Evolutionary conservation across 2,888 invertebrate genomes (phyloP).

Genomic region (Leptinotarsa haldemani): DNA sequence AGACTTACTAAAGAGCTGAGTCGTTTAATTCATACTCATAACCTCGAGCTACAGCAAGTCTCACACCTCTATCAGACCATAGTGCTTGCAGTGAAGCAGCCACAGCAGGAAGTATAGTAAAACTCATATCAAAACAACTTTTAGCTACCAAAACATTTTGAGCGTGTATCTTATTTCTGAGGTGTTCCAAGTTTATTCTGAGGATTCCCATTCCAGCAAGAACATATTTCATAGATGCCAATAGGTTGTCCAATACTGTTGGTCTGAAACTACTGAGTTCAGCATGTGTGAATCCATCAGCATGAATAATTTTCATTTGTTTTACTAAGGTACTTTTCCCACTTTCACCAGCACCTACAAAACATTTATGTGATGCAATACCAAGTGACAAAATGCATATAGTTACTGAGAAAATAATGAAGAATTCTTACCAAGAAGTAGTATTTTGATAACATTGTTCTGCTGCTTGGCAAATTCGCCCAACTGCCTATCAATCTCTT

Average conservation of each 20-base stretch:
- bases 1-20: slow-evolving; percentile 73
- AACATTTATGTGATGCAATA: neutral
- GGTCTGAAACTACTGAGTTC: slow-evolving; percentile 74
- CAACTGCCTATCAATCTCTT: slow-evolving; percentile 72
- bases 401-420: neutral
- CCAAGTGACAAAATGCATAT: slow-evolving; percentile 12
- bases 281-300: slow-evolving; percentile 73
- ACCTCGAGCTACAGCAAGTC: slow-evolving; percentile 73
- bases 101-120: slow-evolving; percentile 68
- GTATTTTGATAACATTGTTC: slow-evolving; percentile 73
- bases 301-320: slow-evolving; percentile 78
- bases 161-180: slow-evolving; percentile 71
- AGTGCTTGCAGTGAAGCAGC: slow-evolving; percentile 69
- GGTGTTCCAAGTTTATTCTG: slow-evolving; percentile 72
- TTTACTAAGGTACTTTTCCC: slow-evolving; percentile 77
- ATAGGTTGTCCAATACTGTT: slow-evolving; percentile 73
- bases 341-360: slow-evolving; percentile 74
- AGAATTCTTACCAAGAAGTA: slow-evolving; percentile 68
- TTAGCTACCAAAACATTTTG: slow-evolving; percentile 68
- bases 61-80: slow-evolving; percentile 74
- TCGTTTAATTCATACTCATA: slow-evolving; percentile 77
- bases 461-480: slow-evolving; percentile 71
- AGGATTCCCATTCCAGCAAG: slow-evolving; percentile 75
- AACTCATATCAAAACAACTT: slow-evolving; percentile 70
- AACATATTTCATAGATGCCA: slow-evolving; percentile 77